These are phyloP conservation scores for Actinernus sp. DNA, from an alignment of 92 coral and sea anemone species.

Conservation along the genomic window DNA sequence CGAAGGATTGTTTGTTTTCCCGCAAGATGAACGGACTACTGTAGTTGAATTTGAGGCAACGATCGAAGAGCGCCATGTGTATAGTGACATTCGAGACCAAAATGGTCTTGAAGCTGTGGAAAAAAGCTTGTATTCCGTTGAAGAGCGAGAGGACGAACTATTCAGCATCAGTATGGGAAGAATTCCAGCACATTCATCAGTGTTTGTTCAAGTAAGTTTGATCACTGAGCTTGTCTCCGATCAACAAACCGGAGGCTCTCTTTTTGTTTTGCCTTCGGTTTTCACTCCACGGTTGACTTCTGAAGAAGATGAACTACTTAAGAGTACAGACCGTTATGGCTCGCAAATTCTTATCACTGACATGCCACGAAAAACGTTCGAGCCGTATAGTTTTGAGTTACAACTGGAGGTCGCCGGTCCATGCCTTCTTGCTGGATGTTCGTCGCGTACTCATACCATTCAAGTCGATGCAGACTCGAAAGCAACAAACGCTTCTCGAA, in stretches of 20 bases:
- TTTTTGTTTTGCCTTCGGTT: conserved; percentile 89
- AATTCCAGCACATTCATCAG: conserved; percentile 87
- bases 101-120: conserved; percentile 25
- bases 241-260: conserved; percentile 77
- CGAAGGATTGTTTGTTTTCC: conserved; percentile 89
- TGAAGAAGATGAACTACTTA: conserved; percentile 38
- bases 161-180: conserved; percentile 90
- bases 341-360: conserved; percentile 79
- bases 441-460: conserved; percentile 94
- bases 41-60: conserved; percentile 93
- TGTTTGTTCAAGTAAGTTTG: conserved; percentile 93
- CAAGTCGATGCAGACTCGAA: conserved; percentile 96
- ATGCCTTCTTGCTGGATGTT: conserved; percentile 94
- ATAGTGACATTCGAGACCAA: conserved; percentile 67
- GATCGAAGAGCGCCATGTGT: conserved; percentile 82
- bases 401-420: conserved; percentile 89
- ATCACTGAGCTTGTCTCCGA: conserved; percentile 86
- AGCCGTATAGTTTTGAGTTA: conserved; percentile 90
- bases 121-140: conserved; percentile 65
- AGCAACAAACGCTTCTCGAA: conserved; percentile 87
- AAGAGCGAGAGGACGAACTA: conserved; percentile 81
- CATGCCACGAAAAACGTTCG: conserved; percentile 76
- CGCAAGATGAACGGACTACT: conserved; percentile 88
- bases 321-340: conserved; percentile 51
- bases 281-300: conserved; percentile 83